These are phyloP conservation scores for Asbolus verrucosus DNA, from an alignment of 1,140 invertebrate genomes.

Conservation along the genomic window DNA sequence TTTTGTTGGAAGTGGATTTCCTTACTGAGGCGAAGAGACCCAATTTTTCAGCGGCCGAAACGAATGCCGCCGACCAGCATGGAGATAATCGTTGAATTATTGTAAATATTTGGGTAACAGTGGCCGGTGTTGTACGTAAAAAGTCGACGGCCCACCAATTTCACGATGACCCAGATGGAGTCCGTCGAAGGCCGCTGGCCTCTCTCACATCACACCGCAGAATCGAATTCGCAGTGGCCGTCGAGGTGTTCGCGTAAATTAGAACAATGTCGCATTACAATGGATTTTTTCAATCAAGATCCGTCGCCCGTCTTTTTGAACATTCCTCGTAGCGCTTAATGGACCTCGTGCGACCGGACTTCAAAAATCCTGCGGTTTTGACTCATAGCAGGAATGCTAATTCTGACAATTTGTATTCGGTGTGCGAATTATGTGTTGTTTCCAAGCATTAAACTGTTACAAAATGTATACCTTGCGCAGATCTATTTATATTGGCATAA, in stretches of 20 bases:
- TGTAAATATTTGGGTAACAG: slow-evolving; percentile 36
- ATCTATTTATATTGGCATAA: slow-evolving; percentile 20
- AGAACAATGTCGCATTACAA: slow-evolving; percentile 38
- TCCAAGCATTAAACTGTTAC: not conserved
- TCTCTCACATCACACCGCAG: slow-evolving; percentile 44
- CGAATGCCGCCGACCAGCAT: slow-evolving; percentile 10
- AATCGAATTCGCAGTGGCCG: slow-evolving; percentile 23
- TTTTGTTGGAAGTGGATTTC: not conserved
- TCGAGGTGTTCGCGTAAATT: slow-evolving; percentile 35
- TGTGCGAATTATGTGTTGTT: not conserved
- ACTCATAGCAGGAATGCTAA: slow-evolving; percentile 27
- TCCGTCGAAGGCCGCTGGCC: slow-evolving; percentile 40
- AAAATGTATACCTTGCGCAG: not conserved
- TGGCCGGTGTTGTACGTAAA: slow-evolving; percentile 37
- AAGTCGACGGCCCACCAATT: slow-evolving; percentile 44
- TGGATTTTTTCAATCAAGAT: slow-evolving; percentile 15
- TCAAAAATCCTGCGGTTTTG: slow-evolving; percentile 2
- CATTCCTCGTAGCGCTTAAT: not conserved
- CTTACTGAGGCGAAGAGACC: not conserved
- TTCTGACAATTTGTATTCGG: slow-evolving; percentile 1
- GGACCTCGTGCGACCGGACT: slow-evolving; percentile 11
- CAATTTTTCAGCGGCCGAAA: not conserved
- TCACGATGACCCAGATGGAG: slow-evolving; percentile 44
- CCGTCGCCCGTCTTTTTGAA: slow-evolving; percentile 3
- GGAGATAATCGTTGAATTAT: slow-evolving; percentile 10